Percentiles rank a stretch among this genome's conserved stretches.
Conservation (phyloP, 2,113 vertebrate genomes). For the Passer domesticus region DNA sequence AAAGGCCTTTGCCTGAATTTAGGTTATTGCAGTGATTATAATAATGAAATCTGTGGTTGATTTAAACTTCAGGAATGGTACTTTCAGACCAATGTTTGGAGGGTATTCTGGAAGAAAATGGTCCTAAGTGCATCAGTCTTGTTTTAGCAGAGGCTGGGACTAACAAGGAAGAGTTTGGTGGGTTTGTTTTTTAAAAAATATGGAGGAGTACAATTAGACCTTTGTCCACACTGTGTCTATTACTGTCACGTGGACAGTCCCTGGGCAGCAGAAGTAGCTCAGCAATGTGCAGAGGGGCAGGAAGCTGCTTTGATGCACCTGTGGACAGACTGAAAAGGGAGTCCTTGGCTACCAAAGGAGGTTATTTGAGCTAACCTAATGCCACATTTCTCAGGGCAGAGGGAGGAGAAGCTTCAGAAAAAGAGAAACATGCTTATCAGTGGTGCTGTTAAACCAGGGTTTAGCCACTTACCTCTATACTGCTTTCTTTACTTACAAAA, state of each 20-base stretch:
- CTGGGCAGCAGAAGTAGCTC: neutral
- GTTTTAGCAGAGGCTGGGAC: neutral
- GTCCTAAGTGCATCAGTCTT: neutral
- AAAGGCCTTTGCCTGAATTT: neutral
- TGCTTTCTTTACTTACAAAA: conserved; percentile 1
- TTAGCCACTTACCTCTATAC: neutral
- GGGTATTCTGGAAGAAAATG: neutral
- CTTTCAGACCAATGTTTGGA: neutral
- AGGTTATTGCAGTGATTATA: neutral
- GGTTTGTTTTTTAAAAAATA: neutral
- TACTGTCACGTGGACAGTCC: neutral
- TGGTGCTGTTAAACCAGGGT: neutral
- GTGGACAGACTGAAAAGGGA: neutral
- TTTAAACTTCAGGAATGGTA: neutral
- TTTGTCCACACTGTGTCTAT: neutral
- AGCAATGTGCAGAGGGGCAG: neutral
- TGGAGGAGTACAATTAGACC: neutral
- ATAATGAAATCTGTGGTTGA: neutral
- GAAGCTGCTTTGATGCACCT: neutral
- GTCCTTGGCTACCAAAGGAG: neutral
- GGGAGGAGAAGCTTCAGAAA: neutral
- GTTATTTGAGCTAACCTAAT: neutral
- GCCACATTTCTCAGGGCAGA: neutral
- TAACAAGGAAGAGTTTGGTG: neutral
- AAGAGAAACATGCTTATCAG: neutral